Conservation (phyloP, 2,797 vertebrate species). For the Gastrophryne carolinensis region DNA sequence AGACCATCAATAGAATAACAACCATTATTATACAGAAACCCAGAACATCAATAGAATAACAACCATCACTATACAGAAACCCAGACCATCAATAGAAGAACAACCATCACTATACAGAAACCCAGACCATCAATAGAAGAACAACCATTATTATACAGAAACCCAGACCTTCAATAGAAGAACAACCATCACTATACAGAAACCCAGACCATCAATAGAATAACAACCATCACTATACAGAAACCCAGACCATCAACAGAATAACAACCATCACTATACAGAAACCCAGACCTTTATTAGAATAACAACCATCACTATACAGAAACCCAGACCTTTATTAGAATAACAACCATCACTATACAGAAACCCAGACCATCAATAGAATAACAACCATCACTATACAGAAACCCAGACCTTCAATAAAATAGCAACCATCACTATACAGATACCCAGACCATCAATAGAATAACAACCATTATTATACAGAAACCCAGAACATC, state of each 20-base stretch:
- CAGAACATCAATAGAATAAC: background rate
- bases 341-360: no score
- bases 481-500: background rate
- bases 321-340: background rate
- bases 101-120: no score
- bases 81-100: background rate
- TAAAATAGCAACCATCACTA: background rate
- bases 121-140: background rate
- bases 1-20: background rate
- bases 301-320: no score
- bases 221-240: no score
- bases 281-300: background rate
- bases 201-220: background rate
- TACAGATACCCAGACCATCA: background rate
- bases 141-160: no score
- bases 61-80: no score
- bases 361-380: background rate
- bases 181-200: no score
- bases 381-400: no score
- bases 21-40: no score
- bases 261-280: no score
- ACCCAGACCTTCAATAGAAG: background rate
- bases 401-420: background rate
- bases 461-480: background rate
- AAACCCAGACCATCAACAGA: background rate